Evolutionary conservation across 1,140 invertebrate genomes (phyloP).

Genomic region (Himalopsyche phryganea): DNA sequence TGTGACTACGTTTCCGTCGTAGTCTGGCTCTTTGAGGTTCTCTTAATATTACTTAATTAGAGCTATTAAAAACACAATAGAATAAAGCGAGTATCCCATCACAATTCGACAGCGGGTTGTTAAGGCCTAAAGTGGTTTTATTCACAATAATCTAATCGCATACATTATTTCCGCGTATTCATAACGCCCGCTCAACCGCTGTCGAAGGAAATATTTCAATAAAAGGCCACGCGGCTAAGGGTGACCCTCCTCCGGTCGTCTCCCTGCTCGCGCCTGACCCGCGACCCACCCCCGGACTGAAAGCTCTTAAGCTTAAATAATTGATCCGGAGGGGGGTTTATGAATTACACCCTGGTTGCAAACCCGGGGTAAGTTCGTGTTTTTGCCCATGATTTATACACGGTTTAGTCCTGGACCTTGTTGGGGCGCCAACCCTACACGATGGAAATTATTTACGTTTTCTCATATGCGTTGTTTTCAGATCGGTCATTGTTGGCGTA

Average conservation of each 20-base stretch:
- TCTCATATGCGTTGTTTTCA: too few species aligned
- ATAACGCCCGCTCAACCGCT: not conserved
- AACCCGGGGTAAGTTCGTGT: constrained; percentile 1
- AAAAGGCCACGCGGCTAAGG: not conserved
- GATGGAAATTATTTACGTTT: too few species aligned
- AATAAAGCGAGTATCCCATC: too few species aligned
- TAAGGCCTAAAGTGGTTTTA: constrained; percentile 2
- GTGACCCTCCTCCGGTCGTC: not conserved
- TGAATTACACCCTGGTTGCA: constrained; percentile 21
- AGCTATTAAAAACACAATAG: too few species aligned
- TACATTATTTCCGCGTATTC: not conserved
- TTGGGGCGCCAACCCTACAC: too few species aligned
- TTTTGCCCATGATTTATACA: constrained; percentile 19
- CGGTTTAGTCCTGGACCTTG: not conserved
- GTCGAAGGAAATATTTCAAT: not conserved
- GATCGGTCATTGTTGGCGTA: too few species aligned
- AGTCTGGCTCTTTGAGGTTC: too few species aligned
- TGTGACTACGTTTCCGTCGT: too few species aligned
- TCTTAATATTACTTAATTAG: too few species aligned
- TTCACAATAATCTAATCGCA: not conserved
- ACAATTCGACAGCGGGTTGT: not conserved
- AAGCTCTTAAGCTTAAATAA: constrained; percentile 25
- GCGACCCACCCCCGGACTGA: not conserved
- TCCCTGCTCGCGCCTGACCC: not conserved
- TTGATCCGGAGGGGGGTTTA: constrained; percentile 18